Evolutionary conservation across 2,113 vertebrate species (phyloP), one percentile per base, ranked within the genome.

Genomic region (Petaurus breviceps): DNA sequence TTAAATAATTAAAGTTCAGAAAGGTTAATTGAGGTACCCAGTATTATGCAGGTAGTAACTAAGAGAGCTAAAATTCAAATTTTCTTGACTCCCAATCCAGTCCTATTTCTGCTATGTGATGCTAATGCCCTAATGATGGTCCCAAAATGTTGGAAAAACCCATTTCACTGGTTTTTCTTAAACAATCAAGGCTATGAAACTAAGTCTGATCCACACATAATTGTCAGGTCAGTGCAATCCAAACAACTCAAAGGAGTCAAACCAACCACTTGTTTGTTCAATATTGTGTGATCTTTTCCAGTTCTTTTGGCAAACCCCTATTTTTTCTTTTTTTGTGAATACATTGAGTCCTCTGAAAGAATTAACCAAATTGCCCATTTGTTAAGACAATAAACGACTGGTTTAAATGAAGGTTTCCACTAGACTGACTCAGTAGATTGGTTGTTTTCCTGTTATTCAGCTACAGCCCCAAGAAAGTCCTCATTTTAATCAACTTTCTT

Each of bases 361-460:
- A 93, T 97, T 94, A 94, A 25, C 95, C 93, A 95, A 95, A 94
- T 51, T 95, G 94, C 37, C 43, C 25, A 92, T 97, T 96, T 97
- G 52, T 93, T 57, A 93, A 92, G 92, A 96, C 49, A 93, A 89
- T 89, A 96, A 94, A 97, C 94, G 94, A 25, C 49, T 95, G 47
- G 14, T 84, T 96, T 96, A 95, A 95, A 89, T 97, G 95, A 94
- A 96, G 92, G 96, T 46, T 95, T 53, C 94, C 96, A 84, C 97
- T 91, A 46, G 93, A 92, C 89, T 95, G 52, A 93, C 46, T 94
- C 93, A 52, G 12, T 8, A 94, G 90, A 97, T 95, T 46, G 89
- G 89, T 92, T 95, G 93, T 16, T 90, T 93, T 90, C n/a, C 14
- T 51, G 3, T 91, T 93, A 93, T 43, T 50, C 61, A 89, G 96